Percentiles rank a stretch among this genome's conserved stretches.
Evolutionary conservation across 2,797 vertebrate species (phyloP).

Genomic region (Lerista edwardsae): DNA sequence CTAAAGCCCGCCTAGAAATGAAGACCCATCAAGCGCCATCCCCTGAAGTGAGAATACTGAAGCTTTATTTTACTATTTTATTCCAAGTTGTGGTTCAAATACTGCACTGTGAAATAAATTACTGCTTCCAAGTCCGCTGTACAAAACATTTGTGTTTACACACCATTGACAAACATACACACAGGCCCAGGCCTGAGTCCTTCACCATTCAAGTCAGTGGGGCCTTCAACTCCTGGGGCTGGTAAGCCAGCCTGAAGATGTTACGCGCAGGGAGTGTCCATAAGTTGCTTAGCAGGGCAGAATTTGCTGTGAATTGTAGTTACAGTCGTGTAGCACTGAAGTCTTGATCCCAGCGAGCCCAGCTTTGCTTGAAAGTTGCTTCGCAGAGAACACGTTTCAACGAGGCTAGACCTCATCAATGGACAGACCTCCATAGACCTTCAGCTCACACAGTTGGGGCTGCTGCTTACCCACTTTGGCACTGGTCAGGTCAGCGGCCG

Average conservation of each 20-base stretch:
- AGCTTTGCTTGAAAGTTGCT: background rate
- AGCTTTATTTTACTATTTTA: constrained; percentile 20
- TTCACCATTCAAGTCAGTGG: background rate
- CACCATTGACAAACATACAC: constrained; percentile 19
- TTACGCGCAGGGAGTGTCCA: background rate
- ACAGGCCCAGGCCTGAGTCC: background rate
- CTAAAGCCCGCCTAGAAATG: background rate
- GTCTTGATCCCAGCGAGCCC: background rate
- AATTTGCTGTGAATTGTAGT: background rate
- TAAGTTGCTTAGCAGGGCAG: background rate
- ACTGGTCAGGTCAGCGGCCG: constrained; percentile 80
- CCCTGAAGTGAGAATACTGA: constrained; percentile 1
- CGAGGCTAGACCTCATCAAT: too few relatives aligned
- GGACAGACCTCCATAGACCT: background rate
- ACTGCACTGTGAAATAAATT: constrained; percentile 23
- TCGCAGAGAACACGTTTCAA: constrained; percentile 25
- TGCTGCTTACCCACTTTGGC: constrained; percentile 25
- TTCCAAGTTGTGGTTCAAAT: constrained; percentile 16
- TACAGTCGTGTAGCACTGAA: background rate
- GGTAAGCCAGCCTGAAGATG: background rate
- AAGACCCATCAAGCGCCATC: background rate
- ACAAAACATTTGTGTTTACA: constrained; percentile 30
- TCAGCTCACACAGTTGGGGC: constrained; percentile 2
- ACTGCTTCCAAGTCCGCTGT: background rate
- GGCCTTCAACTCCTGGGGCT: background rate